Evolutionary conservation across 1,140 invertebrate genomes (phyloP).

Genomic region (Pararge aegeria): DNA sequence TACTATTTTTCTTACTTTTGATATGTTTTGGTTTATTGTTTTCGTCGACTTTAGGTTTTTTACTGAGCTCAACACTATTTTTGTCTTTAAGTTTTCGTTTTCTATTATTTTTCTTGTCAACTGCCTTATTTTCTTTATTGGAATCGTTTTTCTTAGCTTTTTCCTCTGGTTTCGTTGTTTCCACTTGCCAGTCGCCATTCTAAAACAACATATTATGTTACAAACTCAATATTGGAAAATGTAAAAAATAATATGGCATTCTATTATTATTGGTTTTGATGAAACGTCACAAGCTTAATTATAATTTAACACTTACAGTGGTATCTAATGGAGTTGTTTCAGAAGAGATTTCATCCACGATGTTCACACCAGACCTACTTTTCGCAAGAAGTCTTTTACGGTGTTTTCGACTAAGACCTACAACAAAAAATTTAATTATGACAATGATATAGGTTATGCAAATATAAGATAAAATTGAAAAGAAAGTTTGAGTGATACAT

Average conservation of each 20-base stretch:
- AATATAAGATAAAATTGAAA: too few relatives aligned
- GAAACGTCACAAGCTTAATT: too few relatives aligned
- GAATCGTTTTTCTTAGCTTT: constrained; percentile 33
- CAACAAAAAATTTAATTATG: constrained; percentile 4
- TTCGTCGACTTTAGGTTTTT: constrained; percentile 32
- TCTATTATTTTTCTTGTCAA: constrained; percentile 28
- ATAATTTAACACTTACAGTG: constrained; percentile 37
- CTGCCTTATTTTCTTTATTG: constrained; percentile 40
- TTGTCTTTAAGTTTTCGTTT: constrained; percentile 23
- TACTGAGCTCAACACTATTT: constrained; percentile 4
- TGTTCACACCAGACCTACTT: constrained; percentile 50
- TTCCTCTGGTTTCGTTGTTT: constrained; percentile 38
- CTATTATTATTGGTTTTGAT: too few relatives aligned
- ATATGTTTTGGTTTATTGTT: constrained; percentile 2
- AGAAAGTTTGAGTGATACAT: too few relatives aligned
- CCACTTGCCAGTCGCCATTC: constrained; percentile 56
- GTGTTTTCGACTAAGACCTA: constrained; percentile 61
- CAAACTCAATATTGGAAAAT: too few relatives aligned
- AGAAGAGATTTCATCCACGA: constrained; percentile 43
- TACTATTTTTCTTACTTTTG: constrained; percentile 15
- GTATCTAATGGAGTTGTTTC: constrained; percentile 7
- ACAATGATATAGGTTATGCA: too few relatives aligned
- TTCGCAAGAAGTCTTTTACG: constrained; percentile 55
- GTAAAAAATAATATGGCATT: too few relatives aligned
- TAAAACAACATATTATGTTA: constrained; percentile 34